phyloP scores from a whole-genome alignment of 1,140 invertebrate species.

The Hormaphis cornu region DNA sequence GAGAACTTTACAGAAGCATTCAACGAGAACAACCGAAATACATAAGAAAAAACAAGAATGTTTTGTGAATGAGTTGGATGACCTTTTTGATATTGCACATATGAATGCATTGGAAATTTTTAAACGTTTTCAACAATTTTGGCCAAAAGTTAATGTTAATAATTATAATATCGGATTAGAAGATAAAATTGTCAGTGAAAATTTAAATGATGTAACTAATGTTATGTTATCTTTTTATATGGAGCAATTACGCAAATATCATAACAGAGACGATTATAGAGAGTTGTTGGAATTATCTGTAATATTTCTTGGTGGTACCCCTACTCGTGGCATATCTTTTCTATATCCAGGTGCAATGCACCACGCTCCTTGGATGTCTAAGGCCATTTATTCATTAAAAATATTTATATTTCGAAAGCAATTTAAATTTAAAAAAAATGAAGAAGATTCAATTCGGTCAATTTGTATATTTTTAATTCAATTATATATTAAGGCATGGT shows the following conservation, averaged over 20 bases:
- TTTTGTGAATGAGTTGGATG: too few species aligned
- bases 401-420: not conserved
- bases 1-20: too few species aligned
- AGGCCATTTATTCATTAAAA: not conserved
- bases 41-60: too few species aligned
- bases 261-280: not conserved
- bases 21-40: too few species aligned
- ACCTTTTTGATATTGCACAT: too few species aligned
- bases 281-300: not conserved
- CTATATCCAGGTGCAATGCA: not conserved
- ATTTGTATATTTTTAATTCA: not conserved
- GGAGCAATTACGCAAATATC: not conserved
- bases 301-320: not conserved
- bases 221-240: not conserved
- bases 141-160: not conserved
- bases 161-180: not conserved
- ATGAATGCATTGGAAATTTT: not conserved
- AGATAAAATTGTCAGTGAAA: not conserved
- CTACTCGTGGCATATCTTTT: not conserved
- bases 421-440: not conserved
- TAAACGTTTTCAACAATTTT: not conserved
- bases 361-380: not conserved
- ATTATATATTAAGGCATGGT: not conserved
- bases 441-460: not conserved
- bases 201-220: not conserved